phyloP scores from a whole-genome alignment of 2,113 vertebrate genomes.

The Ceyx cyanopectus region DNA sequence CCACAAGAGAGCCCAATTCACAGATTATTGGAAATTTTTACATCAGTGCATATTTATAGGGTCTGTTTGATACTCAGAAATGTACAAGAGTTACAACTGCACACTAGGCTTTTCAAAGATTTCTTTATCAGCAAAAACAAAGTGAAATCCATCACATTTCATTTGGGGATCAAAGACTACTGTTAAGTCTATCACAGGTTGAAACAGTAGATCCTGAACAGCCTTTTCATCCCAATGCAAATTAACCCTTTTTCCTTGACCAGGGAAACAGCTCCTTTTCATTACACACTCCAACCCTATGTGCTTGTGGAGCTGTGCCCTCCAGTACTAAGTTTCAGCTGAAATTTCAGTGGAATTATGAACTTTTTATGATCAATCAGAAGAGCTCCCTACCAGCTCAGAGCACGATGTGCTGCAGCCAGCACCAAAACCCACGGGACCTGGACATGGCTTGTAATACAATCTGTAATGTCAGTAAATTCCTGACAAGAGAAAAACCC shows the following conservation, averaged over 20 bases:
- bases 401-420: accelerated
- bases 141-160: conserved; percentile 67
- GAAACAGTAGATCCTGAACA: conserved; percentile 66
- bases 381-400: background rate
- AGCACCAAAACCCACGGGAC: background rate
- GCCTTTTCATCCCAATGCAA: conserved; percentile 63
- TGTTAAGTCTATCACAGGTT: conserved; percentile 64
- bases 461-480: background rate
- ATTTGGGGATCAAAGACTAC: conserved; percentile 78
- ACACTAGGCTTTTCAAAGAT: conserved; percentile 31
- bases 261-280: conserved; percentile 58
- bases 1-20: too few species aligned
- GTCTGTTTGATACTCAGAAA: conserved; percentile 28
- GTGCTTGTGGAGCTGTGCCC: background rate
- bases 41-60: conserved; percentile 15
- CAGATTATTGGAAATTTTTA: conserved; percentile 19
- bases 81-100: conserved; percentile 10
- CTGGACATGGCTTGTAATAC: background rate
- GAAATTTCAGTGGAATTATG: background rate
- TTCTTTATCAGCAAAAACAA: conserved; percentile 46
- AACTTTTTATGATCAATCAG: background rate
- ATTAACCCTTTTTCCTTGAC: conserved; percentile 56
- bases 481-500: background rate
- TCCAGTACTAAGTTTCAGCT: background rate
- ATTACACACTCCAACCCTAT: background rate